A percentile compares a stretch with the other conserved stretches of the same genome.
These are phyloP conservation scores for Drosophila mayaguana DNA, from an alignment of 2,888 invertebrate genomes.

Conservation along the genomic window DNA sequence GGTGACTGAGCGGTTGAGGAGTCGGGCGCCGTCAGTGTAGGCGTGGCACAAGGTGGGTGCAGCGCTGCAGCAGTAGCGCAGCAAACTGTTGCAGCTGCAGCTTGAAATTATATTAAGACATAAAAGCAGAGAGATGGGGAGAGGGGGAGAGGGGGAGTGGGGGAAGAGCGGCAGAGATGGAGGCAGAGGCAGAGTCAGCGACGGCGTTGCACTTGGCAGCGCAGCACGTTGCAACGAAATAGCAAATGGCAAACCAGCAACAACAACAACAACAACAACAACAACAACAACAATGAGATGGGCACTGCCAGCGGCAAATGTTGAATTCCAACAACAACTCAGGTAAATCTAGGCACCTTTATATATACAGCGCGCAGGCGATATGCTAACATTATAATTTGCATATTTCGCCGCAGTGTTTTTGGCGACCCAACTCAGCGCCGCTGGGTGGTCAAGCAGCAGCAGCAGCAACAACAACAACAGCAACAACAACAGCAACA, in stretches of 20 bases:
- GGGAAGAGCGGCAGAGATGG: background rate
- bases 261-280: conserved; percentile 9
- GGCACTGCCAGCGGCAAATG: conserved; percentile 35
- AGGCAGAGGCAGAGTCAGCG: background rate
- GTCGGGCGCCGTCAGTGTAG: background rate
- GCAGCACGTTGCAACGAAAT: background rate
- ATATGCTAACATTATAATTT: conserved; percentile 79
- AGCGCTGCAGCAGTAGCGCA: conserved; percentile 46
- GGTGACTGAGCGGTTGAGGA: background rate
- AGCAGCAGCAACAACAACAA: conserved; percentile 30
- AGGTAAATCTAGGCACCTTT: conserved; percentile 30
- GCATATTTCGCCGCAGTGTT: conserved; percentile 73
- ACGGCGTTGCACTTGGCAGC: background rate
- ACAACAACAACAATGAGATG: conserved; percentile 37
- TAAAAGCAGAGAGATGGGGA: conserved; percentile 19
- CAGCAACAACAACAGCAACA: conserved; percentile 16
- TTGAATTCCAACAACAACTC: conserved; percentile 19
- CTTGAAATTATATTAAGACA: conserved; percentile 60
- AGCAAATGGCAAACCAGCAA: conserved; percentile 21
- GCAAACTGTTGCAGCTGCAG: conserved; percentile 42
- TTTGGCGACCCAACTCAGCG: conserved; percentile 36
- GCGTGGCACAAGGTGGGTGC: conserved; percentile 35
- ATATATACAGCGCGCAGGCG: conserved; percentile 38
- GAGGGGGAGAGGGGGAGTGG: background rate
- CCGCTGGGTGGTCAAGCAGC: conserved; percentile 57